Conservation (phyloP, 2,113 vertebrate species). For the Forbesichthys papilliferus region DNA sequence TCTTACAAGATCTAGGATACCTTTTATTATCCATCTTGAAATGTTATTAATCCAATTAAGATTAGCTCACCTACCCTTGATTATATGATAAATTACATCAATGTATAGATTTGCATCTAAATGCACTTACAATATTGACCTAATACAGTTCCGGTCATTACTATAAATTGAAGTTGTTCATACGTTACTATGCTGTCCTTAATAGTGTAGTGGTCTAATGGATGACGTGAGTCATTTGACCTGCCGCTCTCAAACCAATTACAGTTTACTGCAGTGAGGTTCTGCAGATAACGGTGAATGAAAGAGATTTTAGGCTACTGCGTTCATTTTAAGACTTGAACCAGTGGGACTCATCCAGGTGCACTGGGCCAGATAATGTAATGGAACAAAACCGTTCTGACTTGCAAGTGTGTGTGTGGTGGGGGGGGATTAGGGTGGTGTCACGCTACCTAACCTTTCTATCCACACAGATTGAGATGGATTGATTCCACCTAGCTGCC, state of each 20-base stretch:
- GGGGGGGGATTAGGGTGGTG: constrained; percentile 3
- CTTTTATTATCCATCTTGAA: background rate
- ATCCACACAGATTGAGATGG: constrained; percentile 39
- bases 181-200: background rate
- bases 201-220: background rate
- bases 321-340: constrained; percentile 36
- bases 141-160: no score
- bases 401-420: no score
- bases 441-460: constrained; percentile 45
- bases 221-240: constrained; percentile 17
- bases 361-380: constrained; percentile 23
- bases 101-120: background rate
- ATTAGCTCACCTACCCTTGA: no score
- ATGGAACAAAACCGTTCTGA: constrained; percentile 40
- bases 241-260: constrained; percentile 28
- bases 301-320: constrained; percentile 32
- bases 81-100: no score
- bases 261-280: constrained; percentile 12
- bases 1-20: background rate
- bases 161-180: no score
- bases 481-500: constrained; percentile 57
- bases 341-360: constrained; percentile 26
- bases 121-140: background rate
- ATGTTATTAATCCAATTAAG: background rate
- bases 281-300: constrained; percentile 9